These are phyloP conservation scores for Caenorhabditis imperialis DNA, from an alignment of 2,888 invertebrate genomes.

Conservation along the genomic window DNA sequence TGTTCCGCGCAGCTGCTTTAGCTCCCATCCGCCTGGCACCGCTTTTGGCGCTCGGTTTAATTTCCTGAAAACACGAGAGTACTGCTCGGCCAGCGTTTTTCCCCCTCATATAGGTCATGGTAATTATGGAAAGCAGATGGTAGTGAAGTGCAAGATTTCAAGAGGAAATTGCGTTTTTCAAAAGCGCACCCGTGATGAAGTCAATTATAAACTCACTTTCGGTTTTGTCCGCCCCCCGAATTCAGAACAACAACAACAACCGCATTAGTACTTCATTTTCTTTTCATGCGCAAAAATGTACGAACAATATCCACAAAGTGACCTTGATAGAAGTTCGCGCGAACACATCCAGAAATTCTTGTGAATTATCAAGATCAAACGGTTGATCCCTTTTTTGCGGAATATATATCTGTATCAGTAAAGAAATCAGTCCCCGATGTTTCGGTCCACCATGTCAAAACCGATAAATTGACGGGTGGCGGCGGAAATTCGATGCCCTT, in stretches of 20 bases:
- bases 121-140: slow-evolving; percentile 39
- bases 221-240: too few relatives aligned
- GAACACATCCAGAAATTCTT: slow-evolving; percentile 24
- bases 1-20: slow-evolving; percentile 47
- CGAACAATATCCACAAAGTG: slow-evolving; percentile 24
- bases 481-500: slow-evolving; percentile 17
- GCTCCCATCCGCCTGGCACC: slow-evolving; percentile 43
- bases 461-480: slow-evolving; percentile 32
- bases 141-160: slow-evolving; percentile 21
- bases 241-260: slow-evolving; percentile 24
- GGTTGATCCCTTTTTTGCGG: too few relatives aligned
- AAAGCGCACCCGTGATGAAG: slow-evolving; percentile 27
- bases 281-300: slow-evolving; percentile 13
- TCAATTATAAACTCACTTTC: slow-evolving; percentile 46
- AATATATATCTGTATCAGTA: too few relatives aligned
- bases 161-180: slow-evolving; percentile 32
- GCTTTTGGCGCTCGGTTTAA: slow-evolving; percentile 36
- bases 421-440: too few relatives aligned
- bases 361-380: slow-evolving; percentile 21
- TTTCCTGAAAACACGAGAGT: slow-evolving; percentile 35
- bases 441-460: too few relatives aligned
- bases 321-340: slow-evolving; percentile 24
- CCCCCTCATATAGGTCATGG: slow-evolving; percentile 43
- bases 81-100: slow-evolving; percentile 20
- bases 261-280: slow-evolving; percentile 28